Evolutionary conservation across 2,113 vertebrate genomes (phyloP).

Genomic region (Propithecus coquereli): DNA sequence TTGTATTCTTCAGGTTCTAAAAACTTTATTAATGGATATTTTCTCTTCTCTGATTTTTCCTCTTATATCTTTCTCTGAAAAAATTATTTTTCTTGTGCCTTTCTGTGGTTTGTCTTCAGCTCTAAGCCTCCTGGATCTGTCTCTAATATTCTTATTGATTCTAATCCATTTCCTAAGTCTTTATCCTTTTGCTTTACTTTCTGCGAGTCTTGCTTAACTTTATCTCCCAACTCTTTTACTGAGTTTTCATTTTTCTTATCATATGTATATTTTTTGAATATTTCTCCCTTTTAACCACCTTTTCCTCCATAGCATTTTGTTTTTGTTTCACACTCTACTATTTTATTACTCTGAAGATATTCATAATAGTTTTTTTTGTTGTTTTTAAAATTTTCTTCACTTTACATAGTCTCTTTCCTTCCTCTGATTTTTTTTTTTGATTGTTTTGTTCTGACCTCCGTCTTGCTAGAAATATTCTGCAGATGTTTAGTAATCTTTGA

Average conservation of each 20-base stretch:
- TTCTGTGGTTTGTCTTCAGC: neutral
- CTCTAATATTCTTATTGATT: neutral
- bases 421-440: neutral
- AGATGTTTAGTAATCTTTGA: neutral
- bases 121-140: neutral
- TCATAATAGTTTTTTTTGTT: neutral
- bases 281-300: neutral
- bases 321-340: neutral
- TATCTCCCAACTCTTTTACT: neutral
- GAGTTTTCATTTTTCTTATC: neutral
- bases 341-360: neutral
- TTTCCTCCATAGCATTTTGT: neutral
- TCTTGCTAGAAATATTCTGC: neutral
- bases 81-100: neutral
- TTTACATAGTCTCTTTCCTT: neutral
- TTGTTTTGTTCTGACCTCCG: neutral
- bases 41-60: neutral
- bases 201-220: neutral
- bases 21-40: neutral
- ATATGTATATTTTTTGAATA: neutral
- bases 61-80: neutral
- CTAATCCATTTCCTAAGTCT: neutral
- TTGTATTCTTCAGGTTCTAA: neutral
- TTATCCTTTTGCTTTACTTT: neutral
- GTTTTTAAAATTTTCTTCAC: neutral